phyloP scores from a whole-genome alignment of 2,888 invertebrate genomes.

The Eilema caniola region DNA sequence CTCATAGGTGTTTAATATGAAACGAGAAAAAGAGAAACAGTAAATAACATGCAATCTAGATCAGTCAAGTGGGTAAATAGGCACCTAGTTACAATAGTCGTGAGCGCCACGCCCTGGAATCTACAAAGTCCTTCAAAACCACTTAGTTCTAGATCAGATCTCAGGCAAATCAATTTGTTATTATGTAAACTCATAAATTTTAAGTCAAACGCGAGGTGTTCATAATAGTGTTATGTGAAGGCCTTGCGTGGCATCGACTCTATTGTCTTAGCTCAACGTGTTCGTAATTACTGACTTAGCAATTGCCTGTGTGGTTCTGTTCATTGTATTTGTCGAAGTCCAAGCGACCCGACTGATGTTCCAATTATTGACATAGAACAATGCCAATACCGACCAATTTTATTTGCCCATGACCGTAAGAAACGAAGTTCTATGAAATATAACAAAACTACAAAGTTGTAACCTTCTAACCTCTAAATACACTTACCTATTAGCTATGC shows the following conservation, averaged over 20 bases:
- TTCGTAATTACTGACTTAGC: conserved; percentile 62
- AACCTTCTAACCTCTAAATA: conserved; percentile 60
- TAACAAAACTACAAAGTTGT: conserved; percentile 32
- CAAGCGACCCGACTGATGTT: conserved; percentile 20
- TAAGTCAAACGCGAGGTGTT: conserved; percentile 65
- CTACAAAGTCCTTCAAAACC: conserved; percentile 73
- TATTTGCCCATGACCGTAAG: conserved; percentile 6
- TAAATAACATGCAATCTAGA: conserved; percentile 64
- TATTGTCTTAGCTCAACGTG: conserved; percentile 67
- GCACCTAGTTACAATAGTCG: conserved; percentile 62
- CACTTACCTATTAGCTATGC: conserved; percentile 38
- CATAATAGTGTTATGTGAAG: conserved; percentile 63
- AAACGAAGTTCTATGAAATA: background rate
- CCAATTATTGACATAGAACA: background rate
- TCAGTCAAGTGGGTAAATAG: conserved; percentile 53
- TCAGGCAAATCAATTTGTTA: conserved; percentile 76
- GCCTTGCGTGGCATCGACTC: conserved; percentile 66
- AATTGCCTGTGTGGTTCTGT: conserved; percentile 22
- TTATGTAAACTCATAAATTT: conserved; percentile 73
- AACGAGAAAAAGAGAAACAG: conserved; percentile 68
- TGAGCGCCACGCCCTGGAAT: conserved; percentile 80
- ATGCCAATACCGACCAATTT: too few species aligned
- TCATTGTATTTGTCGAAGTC: conserved; percentile 39
- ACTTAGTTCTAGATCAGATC: conserved; percentile 70
- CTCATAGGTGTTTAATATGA: conserved; percentile 54